Conservation (phyloP, 1,140 invertebrate species). For the Brachionus angularis region DNA sequence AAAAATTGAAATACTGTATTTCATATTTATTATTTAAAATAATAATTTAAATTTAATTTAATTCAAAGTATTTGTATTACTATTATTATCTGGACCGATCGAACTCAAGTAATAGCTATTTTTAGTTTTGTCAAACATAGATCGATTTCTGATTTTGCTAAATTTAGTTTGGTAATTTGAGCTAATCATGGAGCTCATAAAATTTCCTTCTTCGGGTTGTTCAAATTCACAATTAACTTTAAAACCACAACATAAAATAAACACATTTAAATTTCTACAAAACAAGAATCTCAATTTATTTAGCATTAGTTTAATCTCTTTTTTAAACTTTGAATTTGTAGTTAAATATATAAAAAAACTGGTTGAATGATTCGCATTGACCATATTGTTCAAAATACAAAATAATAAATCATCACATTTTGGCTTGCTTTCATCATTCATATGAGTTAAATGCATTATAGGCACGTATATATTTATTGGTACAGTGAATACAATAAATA, state of each 20-base stretch:
- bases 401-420: conserved; percentile 41
- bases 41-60: too few relatives aligned
- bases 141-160: too few relatives aligned
- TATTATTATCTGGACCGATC: too few relatives aligned
- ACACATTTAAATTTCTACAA: conserved; percentile 9
- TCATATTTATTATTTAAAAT: too few relatives aligned
- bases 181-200: too few relatives aligned
- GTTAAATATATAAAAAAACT: conserved; percentile 43
- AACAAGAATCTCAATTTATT: not conserved
- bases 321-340: conserved; percentile 43
- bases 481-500: conserved; percentile 38
- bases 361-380: conserved; percentile 37
- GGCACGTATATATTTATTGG: conserved; percentile 28
- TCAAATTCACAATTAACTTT: too few relatives aligned
- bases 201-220: too few relatives aligned
- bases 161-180: too few relatives aligned
- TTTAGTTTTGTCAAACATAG: too few relatives aligned
- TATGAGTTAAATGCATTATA: conserved; percentile 32
- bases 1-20: too few relatives aligned
- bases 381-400: conserved; percentile 37
- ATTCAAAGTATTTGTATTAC: too few relatives aligned
- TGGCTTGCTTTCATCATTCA: not conserved
- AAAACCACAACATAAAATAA: conserved; percentile 18
- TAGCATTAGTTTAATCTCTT: conserved; percentile 16
- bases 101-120: too few relatives aligned